phyloP scores from a whole-genome alignment of 1,140 invertebrate genomes.

The Lasaia peninsularis region DNA sequence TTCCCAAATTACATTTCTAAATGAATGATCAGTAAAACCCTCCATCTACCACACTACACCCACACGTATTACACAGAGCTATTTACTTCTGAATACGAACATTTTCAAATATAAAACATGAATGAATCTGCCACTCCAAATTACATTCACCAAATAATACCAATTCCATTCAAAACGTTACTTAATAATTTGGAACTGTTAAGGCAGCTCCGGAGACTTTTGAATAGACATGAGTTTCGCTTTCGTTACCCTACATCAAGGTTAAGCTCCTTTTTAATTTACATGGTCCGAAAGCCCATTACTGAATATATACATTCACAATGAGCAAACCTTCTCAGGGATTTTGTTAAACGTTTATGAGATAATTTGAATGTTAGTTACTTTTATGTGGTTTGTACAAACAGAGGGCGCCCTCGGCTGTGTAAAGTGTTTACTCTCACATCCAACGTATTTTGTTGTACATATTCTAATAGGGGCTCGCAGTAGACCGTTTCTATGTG shows the following conservation, averaged over 20 bases:
- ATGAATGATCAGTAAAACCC: too few relatives aligned
- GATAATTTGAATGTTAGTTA: conserved; percentile 12
- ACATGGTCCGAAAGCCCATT: conserved; percentile 2
- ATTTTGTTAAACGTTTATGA: conserved; percentile 10
- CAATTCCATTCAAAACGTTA: too few relatives aligned
- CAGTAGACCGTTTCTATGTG: not conserved
- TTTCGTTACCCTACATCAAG: not conserved
- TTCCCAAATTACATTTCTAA: too few relatives aligned
- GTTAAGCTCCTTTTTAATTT: not conserved
- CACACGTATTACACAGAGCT: too few relatives aligned
- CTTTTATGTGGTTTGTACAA: conserved; percentile 3
- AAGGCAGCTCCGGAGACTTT: not conserved
- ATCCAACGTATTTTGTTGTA: not conserved
- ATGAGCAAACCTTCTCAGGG: not conserved
- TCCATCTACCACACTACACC: too few relatives aligned
- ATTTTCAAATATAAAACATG: too few relatives aligned
- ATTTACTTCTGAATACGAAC: too few relatives aligned
- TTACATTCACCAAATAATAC: too few relatives aligned
- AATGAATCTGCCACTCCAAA: too few relatives aligned
- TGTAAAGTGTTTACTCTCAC: not conserved
- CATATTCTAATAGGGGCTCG: conserved; percentile 1
- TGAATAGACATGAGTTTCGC: conserved; percentile 2
- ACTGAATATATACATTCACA: not conserved
- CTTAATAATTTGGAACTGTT: not conserved
- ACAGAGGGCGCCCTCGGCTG: not conserved